Base-by-base conservation (phyloP, 2,797 vertebrate species). In the Syncerus caffer region DNA sequence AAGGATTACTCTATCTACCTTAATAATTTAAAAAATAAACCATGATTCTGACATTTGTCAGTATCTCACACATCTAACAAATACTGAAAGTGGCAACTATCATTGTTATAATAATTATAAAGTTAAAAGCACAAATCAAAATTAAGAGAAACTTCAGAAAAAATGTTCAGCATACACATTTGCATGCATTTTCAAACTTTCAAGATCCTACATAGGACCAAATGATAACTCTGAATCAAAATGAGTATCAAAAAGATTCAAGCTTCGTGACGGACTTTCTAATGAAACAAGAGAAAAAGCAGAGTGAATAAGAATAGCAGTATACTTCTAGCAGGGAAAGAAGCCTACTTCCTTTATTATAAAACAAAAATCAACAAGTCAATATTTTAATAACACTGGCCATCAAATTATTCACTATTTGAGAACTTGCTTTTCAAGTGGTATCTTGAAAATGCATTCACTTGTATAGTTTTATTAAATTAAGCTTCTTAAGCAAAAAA, bases 41-140 rank as follows among this genome's bases (percentile, higher is more conserved):
- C 60, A 82, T 85, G 92, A 95, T 38, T 95, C 64, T 95, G 42
- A 97, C 57, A 94, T 51, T 45, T 50, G 89, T 67, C 64, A 88
- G 58, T 53, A 87, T 85, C 83, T 91, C 45, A 95, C 31, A 93
- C 34, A 78, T 51, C 67, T 90, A 92, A 76, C 55, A 94, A 94
- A 95, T 50, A 92, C 64, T 96, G 51, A 96, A 86, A 12, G n/a
- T 62, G 29, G 89, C 64, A 91, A 76, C 42, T 85, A 95, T 14
- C 53, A 55, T 14, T 83, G 45, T 21, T 64, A 71, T 31, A 71
- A 47, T 64, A 95, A 94, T 78, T 95, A 95, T 85, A 80, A 89
- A 96, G 58, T 88, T 87, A 96, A 97, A 97, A 90, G 74, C 53
- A 97, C 64, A 87, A 76, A 85, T 93, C 23, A 62, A 15, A 97